A percentile compares a stretch with the other conserved stretches of the same genome.
These are phyloP conservation scores for Merodon equestris DNA, from an alignment of 2,888 invertebrate genomes.

Conservation along the genomic window DNA sequence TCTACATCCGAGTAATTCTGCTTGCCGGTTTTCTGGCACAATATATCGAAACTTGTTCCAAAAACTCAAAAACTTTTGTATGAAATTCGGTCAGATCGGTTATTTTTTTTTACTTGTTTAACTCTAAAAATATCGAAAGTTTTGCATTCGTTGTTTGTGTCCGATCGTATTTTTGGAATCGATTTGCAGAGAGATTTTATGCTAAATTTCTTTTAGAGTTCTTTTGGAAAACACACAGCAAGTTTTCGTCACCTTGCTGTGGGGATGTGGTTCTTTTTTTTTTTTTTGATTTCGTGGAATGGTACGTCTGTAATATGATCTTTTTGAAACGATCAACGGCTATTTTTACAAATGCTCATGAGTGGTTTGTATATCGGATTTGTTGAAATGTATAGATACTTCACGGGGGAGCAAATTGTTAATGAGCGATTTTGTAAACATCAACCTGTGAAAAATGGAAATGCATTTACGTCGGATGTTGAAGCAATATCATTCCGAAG, in stretches of 20 bases:
- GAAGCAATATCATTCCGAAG: no score
- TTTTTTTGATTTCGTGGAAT: conserved; percentile 14
- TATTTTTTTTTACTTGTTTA: neutral
- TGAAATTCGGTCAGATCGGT: conserved; percentile 34
- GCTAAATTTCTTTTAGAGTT: conserved; percentile 7
- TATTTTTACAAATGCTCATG: conserved; percentile 45
- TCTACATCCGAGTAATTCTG: conserved; percentile 14
- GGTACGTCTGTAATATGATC: conserved; percentile 52
- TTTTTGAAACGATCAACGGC: conserved; percentile 32
- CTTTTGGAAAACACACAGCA: neutral
- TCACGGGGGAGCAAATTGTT: neutral
- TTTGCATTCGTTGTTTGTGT: conserved; percentile 13
- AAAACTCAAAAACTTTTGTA: neutral
- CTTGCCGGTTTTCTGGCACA: conserved; percentile 8
- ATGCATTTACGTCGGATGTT: no score
- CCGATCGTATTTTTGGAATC: conserved; percentile 30
- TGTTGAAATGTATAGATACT: neutral
- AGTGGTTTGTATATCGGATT: conserved; percentile 2
- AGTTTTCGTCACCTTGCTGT: neutral
- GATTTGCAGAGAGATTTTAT: conserved; percentile 26
- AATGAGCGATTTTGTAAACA: neutral
- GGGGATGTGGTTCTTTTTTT: neutral
- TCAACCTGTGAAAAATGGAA: neutral
- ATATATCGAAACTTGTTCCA: conserved; percentile 31
- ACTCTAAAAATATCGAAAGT: conserved; percentile 44